Evolutionary conservation across 1,140 invertebrate species (phyloP).

Genomic region (Apolygus lucorum): DNA sequence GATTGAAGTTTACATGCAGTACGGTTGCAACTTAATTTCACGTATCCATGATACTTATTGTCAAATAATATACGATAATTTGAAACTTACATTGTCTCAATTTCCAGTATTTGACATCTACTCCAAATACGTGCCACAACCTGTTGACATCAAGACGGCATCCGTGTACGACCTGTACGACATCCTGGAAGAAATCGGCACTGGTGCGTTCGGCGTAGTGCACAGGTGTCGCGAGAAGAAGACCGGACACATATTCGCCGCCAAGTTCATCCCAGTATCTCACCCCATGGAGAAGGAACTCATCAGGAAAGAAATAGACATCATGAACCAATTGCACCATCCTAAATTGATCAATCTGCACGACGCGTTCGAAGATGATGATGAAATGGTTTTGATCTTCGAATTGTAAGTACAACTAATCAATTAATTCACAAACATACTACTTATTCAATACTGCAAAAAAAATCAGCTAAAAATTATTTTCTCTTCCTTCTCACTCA

Average conservation of each 20-base stretch:
- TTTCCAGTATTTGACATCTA: slow-evolving; percentile 86
- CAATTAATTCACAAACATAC: too few species aligned
- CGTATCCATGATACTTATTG: too few species aligned
- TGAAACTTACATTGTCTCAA: slow-evolving; percentile 27
- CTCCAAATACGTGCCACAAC: slow-evolving; percentile 91
- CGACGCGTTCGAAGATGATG: slow-evolving; percentile 97
- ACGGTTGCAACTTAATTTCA: background rate
- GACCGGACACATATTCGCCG: slow-evolving; percentile 95
- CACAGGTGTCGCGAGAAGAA: slow-evolving; percentile 92
- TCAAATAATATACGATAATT: background rate
- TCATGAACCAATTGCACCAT: slow-evolving; percentile 98
- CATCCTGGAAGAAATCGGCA: slow-evolving; percentile 97
- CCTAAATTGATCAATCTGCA: slow-evolving; percentile 95
- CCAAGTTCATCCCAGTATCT: slow-evolving; percentile 96
- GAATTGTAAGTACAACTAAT: slow-evolving; percentile 93
- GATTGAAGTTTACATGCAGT: too few species aligned
- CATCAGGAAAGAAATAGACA: slow-evolving; percentile 96
- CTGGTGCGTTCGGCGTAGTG: slow-evolving; percentile 97
- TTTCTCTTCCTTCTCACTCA: too few species aligned
- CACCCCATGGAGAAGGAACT: slow-evolving; percentile 93
- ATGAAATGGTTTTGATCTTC: slow-evolving; percentile 98
- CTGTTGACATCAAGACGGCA: slow-evolving; percentile 88
- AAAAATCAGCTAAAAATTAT: too few species aligned
- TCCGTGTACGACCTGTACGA: slow-evolving; percentile 98
- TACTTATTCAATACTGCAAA: too few species aligned